A percentile compares a stretch with the other conserved stretches of the same genome.
These are phyloP conservation scores for Galagoides demidoff DNA, from an alignment of 2,797 vertebrate species.

Conservation along the genomic window DNA sequence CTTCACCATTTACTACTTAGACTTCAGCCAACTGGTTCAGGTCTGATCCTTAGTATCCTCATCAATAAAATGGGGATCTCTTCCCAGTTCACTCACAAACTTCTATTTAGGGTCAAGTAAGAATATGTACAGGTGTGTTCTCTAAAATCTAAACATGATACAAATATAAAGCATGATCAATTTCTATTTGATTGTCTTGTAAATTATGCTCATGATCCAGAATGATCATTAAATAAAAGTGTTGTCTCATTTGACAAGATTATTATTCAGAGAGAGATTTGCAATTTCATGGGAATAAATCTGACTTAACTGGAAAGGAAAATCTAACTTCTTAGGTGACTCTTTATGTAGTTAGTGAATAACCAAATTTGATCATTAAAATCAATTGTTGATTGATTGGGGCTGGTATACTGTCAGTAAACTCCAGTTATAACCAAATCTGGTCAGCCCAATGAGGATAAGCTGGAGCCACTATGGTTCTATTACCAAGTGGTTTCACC, in stretches of 20 bases:
- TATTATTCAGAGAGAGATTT: slow-evolving; percentile 1
- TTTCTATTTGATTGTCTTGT: slow-evolving; percentile 31
- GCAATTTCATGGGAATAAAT: background rate
- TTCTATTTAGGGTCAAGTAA: background rate
- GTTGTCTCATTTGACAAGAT: background rate
- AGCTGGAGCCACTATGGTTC: background rate
- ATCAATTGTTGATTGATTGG: background rate
- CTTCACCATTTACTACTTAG: background rate
- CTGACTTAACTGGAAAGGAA: slow-evolving; percentile 21
- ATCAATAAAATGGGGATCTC: background rate
- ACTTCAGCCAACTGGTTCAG: background rate
- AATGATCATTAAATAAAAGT: background rate
- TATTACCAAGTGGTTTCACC: background rate
- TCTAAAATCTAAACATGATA: background rate
- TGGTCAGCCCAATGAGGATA: background rate
- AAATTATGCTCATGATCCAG: background rate
- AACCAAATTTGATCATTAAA: slow-evolving; percentile 41
- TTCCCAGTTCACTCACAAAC: background rate
- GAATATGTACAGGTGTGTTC: background rate
- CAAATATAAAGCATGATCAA: background rate
- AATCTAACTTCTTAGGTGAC: slow-evolving; percentile 23
- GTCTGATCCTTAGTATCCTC: background rate
- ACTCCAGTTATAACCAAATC: background rate
- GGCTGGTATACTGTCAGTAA: background rate
- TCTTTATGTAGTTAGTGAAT: slow-evolving; percentile 29